These are phyloP conservation scores for Ataeniobius toweri DNA, from an alignment of 2,797 vertebrate species.

Conservation along the genomic window DNA sequence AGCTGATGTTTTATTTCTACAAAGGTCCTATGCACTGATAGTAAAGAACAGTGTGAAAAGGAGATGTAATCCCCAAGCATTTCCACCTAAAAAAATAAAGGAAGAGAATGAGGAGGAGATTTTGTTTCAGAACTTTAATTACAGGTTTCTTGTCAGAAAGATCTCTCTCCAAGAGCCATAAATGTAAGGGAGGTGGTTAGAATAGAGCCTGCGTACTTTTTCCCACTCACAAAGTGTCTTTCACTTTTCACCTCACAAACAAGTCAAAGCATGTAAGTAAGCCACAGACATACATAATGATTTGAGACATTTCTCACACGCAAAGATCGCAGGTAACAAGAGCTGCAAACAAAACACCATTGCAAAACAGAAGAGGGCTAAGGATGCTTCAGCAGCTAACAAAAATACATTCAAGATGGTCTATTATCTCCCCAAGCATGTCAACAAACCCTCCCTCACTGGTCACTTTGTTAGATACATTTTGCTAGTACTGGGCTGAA, in stretches of 20 bases:
- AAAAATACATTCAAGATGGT: not conserved
- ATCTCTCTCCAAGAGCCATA: slow-evolving; percentile 81
- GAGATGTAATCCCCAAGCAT: slow-evolving; percentile 42
- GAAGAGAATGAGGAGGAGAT: slow-evolving; percentile 22
- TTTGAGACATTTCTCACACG: slow-evolving; percentile 9
- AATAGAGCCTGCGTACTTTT: slow-evolving; percentile 65
- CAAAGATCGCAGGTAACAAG: slow-evolving; percentile 16
- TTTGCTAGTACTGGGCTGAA: not conserved
- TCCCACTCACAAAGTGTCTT: slow-evolving; percentile 63
- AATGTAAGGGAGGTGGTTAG: slow-evolving; percentile 78
- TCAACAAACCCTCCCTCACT: not conserved
- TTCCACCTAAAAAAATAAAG: slow-evolving; percentile 39
- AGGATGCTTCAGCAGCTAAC: slow-evolving; percentile 10
- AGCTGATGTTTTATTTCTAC: slow-evolving; percentile 6
- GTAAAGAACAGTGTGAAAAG: slow-evolving; percentile 19
- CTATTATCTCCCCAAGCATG: not conserved
- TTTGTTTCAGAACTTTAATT: slow-evolving; percentile 79
- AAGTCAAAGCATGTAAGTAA: slow-evolving; percentile 36
- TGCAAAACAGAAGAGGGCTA: slow-evolving; percentile 4
- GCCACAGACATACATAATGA: not conserved
- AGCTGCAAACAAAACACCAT: slow-evolving; percentile 3
- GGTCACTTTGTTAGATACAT: not conserved
- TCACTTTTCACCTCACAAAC: slow-evolving; percentile 54
- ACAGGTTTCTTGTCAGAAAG: slow-evolving; percentile 78
- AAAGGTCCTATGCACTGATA: slow-evolving; percentile 12